Evolutionary conservation across 1,140 invertebrate genomes (phyloP), one percentile per base, ranked within the genome.

Genomic region (Dolichoris vasculosae): DNA sequence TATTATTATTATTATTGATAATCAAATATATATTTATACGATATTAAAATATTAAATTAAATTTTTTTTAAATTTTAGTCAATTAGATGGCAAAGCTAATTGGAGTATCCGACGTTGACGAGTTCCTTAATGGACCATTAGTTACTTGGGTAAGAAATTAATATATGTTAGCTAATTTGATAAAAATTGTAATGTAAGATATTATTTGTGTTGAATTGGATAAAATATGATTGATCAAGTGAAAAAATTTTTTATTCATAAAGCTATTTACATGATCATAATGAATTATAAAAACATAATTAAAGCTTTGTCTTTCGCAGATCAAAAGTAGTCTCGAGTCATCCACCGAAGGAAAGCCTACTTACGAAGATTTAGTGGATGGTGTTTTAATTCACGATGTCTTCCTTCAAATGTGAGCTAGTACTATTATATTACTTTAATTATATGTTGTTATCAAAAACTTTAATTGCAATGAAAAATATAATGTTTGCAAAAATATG

Each of bases 141-240:
- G 86, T 89, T 0, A 80, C 83, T 0, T 89, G 89, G 89, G 55
- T 89, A 69, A 84, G 76, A 23, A 38, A 51, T 51, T 15, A 51
- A 51, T 51, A 51, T 11, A 13, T 32, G 63, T 64, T n/a, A 64
- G 2, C 30, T 64, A 30, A n/a, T n/a, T n/a, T 4, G 17, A 59
- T 9, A 64, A 64, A 64, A 64, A 30, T 9, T 1, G 30, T 32
- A 64, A 6, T n/a, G n/a, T 32, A 8, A 32, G n/a, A 32, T 30
- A 30, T 1, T 64, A 23, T n/a, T 15, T 30, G 15, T 11, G n/a
- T 64, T 30, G 3, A n/a, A 64, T 8, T 64, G n/a, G 26, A 64
- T 32, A 35, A 17, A 35, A 38, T 23, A 38, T 78, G 30, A 20
- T 78, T 59, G 26, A 26, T 3, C 0, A 59, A 59, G 4, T 2